Base-by-base conservation (phyloP, 64 coral and sea anemone species). In the Montipora foliosa region DNA sequence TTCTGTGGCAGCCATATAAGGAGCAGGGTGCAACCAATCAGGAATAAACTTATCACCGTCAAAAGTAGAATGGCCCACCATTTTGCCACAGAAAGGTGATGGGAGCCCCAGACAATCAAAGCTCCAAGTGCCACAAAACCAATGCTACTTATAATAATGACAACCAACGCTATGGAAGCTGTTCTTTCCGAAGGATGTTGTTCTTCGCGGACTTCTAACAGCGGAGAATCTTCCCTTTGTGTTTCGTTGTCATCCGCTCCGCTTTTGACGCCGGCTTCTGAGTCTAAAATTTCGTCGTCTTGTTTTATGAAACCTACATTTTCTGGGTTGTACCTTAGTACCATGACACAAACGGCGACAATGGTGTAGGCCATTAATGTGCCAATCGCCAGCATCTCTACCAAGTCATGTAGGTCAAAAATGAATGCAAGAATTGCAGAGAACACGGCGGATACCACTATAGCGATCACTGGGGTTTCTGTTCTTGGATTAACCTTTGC, bases 401-500 rank as follows among this genome's bases (percentile, higher is more conserved):
- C 24, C 5, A 92, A 87, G 47, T 77, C 48, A 16, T 92, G 5
- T 44, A 92, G 72, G 11, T 92, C 24, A 16, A 92, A 77, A 69
- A 86, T 86, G 7, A 92, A 64, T 25, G 81, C 81, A 16, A 74
- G 68, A 78, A 86, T 76, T 25, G 90, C 72, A 46, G 72, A 61
- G 50, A 92, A 80, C 71, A 19, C 81, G 12, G 50, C 70, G 59
- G 79, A 66, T 57, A 47, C 74, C 6, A 92, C 37, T 60, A 80
- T 74, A 51, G 90, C 80, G 77, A 59, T 69, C 57, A 86, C 74
- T 25, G 90, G 90, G 9, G 85, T 59, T 58, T 87, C 79, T 87
- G 79, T 92, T 16, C 66, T 83, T 73, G 47, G 81, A 44, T 74
- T 86, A 13, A 92, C 57, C 71, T 92, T 92, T 3, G 70, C 90